Evolutionary conservation across 2,113 vertebrate genomes (phyloP).

Genomic region (Protomyctophum bolini): DNA sequence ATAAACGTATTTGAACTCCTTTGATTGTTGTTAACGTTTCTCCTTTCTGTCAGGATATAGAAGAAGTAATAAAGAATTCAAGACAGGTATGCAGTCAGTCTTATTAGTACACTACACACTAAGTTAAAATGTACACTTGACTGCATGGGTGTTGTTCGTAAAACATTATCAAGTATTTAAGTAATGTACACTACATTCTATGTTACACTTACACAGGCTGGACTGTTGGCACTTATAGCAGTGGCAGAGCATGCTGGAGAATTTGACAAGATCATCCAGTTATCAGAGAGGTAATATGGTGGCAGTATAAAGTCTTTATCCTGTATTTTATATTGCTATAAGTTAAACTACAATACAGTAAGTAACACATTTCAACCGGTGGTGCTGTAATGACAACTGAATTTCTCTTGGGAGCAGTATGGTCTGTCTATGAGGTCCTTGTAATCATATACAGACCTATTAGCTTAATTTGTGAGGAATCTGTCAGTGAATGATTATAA

Average conservation of each 20-base stretch:
- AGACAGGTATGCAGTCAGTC: constrained; percentile 74
- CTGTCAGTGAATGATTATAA: too few species aligned
- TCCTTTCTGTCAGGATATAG: constrained; percentile 81
- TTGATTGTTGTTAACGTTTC: background rate
- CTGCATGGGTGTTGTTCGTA: background rate
- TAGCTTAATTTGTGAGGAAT: background rate
- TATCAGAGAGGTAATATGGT: constrained; percentile 83
- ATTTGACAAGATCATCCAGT: constrained; percentile 88
- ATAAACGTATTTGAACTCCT: background rate
- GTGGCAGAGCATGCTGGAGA: constrained; percentile 90
- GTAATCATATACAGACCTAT: too few species aligned
- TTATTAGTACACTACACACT: background rate
- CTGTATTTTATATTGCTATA: too few species aligned
- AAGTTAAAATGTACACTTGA: background rate
- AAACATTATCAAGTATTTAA: too few species aligned
- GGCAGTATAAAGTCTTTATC: too few species aligned
- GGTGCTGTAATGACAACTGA: background rate
- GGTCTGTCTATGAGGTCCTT: too few species aligned
- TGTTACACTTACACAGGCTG: constrained; percentile 74
- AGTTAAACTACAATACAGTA: too few species aligned
- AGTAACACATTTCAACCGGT: too few species aligned
- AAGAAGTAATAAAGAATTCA: constrained; percentile 83
- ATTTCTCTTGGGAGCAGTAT: background rate
- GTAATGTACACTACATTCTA: background rate
- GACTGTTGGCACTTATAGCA: constrained; percentile 83